phyloP scores from a whole-genome alignment of 1,140 invertebrate species.

The Cepaea nemoralis region DNA sequence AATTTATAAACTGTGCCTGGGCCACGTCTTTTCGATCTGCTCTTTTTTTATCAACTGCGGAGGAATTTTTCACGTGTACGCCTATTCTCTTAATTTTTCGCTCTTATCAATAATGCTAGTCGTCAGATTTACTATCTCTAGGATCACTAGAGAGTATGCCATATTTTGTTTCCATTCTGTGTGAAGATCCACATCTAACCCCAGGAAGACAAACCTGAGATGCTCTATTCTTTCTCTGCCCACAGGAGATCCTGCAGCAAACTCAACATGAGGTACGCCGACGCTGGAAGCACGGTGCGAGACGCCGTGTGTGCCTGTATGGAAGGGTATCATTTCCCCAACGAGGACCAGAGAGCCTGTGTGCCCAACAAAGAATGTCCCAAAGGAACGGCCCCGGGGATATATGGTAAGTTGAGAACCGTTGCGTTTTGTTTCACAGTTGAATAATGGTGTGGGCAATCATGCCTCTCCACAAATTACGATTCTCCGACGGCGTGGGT shows the following conservation, averaged over 20 bases:
- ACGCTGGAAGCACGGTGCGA: conserved; percentile 50
- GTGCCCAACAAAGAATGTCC: conserved; percentile 55
- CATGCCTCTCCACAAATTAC: too few species aligned
- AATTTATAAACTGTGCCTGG: too few species aligned
- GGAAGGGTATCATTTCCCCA: conserved; percentile 57
- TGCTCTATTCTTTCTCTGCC: conserved; percentile 11
- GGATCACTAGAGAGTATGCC: not conserved
- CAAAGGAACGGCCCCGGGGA: conserved; percentile 55
- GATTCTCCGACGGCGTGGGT: too few species aligned
- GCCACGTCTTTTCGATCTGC: too few species aligned
- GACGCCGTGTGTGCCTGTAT: conserved; percentile 56
- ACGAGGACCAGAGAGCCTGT: conserved; percentile 60
- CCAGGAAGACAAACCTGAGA: too few species aligned
- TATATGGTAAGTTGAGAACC: conserved; percentile 56
- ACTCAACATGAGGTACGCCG: conserved; percentile 51
- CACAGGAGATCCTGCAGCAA: conserved; percentile 51
- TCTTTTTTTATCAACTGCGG: too few species aligned
- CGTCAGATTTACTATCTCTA: not conserved
- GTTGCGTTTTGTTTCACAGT: conserved; percentile 57
- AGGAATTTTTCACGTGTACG: too few species aligned
- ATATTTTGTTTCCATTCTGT: too few species aligned
- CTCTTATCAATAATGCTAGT: not conserved
- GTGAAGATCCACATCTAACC: too few species aligned
- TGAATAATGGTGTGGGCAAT: too few species aligned
- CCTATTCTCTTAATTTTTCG: conserved; percentile 22